phyloP scores from a whole-genome alignment of 2,888 invertebrate genomes.

The Periphyllus acericola region DNA sequence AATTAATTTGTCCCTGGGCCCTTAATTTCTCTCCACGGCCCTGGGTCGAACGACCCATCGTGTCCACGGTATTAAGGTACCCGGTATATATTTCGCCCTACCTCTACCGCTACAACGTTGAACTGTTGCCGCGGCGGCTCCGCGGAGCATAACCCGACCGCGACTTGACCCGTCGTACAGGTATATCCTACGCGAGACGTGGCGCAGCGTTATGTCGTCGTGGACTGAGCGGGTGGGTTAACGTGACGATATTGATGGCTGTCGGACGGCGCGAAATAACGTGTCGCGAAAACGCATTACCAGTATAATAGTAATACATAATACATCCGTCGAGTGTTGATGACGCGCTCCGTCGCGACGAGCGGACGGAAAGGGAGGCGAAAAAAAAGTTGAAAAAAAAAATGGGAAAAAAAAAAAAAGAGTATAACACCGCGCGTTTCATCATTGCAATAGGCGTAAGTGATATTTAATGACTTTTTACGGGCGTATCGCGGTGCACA shows the following conservation, averaged over 20 bases:
- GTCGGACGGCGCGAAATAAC: background rate
- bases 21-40: too few relatives aligned
- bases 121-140: too few relatives aligned
- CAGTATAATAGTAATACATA: background rate
- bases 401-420: background rate
- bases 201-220: background rate
- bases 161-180: too few relatives aligned
- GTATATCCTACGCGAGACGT: too few relatives aligned
- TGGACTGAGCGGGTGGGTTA: background rate
- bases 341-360: constrained; percentile 16
- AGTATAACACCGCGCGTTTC: constrained; percentile 7
- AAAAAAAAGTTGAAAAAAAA: background rate
- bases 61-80: too few relatives aligned
- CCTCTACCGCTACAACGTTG: too few relatives aligned
- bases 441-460: constrained; percentile 41
- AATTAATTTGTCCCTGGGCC: too few relatives aligned
- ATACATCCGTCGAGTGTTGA: constrained; percentile 24
- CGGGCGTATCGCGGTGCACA: background rate
- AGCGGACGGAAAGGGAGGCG: background rate
- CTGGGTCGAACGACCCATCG: too few relatives aligned
- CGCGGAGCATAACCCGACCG: too few relatives aligned
- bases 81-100: too few relatives aligned
- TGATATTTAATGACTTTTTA: constrained; percentile 59
- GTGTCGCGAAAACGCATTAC: constrained; percentile 42
- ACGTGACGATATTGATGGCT: constrained; percentile 15